These are phyloP conservation scores for Pheosia tremula DNA, from an alignment of 2,888 invertebrate species.

Conservation along the genomic window DNA sequence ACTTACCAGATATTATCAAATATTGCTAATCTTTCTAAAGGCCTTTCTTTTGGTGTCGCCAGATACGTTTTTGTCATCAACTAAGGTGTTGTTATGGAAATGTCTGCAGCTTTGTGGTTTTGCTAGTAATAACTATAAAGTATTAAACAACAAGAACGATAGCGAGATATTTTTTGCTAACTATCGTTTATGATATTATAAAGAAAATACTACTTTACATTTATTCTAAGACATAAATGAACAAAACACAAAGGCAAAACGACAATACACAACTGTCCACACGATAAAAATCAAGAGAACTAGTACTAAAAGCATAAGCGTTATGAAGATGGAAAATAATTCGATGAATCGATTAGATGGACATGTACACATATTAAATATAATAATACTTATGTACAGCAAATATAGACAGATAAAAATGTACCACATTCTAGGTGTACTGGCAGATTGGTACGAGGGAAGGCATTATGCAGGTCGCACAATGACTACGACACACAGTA, in stretches of 20 bases:
- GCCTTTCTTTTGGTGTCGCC: constrained; percentile 22
- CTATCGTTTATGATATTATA: constrained; percentile 11
- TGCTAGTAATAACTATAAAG: constrained; percentile 17
- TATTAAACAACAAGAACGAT: constrained; percentile 16
- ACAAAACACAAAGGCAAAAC: constrained; percentile 19
- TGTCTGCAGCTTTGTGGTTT: constrained; percentile 37
- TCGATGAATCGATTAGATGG: constrained; percentile 13
- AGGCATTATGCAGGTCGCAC: constrained; percentile 82
- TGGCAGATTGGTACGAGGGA: constrained; percentile 72
- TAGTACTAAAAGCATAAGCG: constrained; percentile 64
- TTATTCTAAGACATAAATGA: constrained; percentile 9
- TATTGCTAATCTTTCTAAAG: constrained; percentile 4
- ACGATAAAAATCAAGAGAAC: constrained; percentile 22
- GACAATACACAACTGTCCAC: constrained; percentile 9
- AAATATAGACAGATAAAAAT: constrained; percentile 51
- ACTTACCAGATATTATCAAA: constrained; percentile 41
- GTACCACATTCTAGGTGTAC: constrained; percentile 83
- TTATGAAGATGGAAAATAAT: constrained; percentile 52
- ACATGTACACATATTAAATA: constrained; percentile 23
- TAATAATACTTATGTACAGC: constrained; percentile 10
- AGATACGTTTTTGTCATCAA: constrained; percentile 23
- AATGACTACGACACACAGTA: constrained; percentile 84
- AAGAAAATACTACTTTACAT: constrained; percentile 7
- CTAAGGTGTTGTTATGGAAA: constrained; percentile 34
- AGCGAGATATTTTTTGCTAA: constrained; percentile 2